A percentile compares a stretch with the other conserved stretches of the same genome.
These are phyloP conservation scores for Drosophila rufa DNA, from an alignment of 1,140 invertebrate genomes.

Conservation along the genomic window DNA sequence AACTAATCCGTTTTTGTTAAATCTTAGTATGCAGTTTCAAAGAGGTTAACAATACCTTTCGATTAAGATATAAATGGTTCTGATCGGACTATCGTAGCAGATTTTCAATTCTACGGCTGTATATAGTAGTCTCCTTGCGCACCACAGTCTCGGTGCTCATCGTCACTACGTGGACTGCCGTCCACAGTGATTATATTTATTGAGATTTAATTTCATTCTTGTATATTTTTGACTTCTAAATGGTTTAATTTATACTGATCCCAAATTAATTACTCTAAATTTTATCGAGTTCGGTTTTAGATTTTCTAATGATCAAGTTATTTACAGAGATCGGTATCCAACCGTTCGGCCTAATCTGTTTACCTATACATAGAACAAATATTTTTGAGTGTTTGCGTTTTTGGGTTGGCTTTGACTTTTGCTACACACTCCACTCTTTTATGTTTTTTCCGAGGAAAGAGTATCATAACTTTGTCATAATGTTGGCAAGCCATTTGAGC, in stretches of 20 bases:
- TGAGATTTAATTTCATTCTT: too few relatives aligned
- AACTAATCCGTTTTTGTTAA: too few relatives aligned
- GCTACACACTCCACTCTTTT: conserved; percentile 17
- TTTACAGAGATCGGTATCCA: neutral
- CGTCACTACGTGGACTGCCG: too few relatives aligned
- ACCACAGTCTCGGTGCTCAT: too few relatives aligned
- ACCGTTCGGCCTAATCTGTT: neutral
- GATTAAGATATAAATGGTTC: too few relatives aligned
- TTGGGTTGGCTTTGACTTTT: conserved; percentile 34
- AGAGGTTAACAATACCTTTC: too few relatives aligned
- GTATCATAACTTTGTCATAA: conserved; percentile 80
- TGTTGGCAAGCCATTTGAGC: conserved; percentile 67
- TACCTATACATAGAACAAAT: conserved; percentile 16
- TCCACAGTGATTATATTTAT: neutral
- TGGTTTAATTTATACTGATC: neutral
- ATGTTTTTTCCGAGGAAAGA: conserved; percentile 72
- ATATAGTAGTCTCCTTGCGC: too few relatives aligned
- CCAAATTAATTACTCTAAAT: neutral
- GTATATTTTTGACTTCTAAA: too few relatives aligned
- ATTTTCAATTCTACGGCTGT: too few relatives aligned
- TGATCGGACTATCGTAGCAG: too few relatives aligned
- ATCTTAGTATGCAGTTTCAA: too few relatives aligned
- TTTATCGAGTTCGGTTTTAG: neutral
- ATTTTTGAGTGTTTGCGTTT: conserved; percentile 36
- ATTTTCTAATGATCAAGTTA: neutral